These are phyloP conservation scores for Haemorhous mexicanus DNA, from an alignment of 2,113 vertebrate species.

Conservation along the genomic window DNA sequence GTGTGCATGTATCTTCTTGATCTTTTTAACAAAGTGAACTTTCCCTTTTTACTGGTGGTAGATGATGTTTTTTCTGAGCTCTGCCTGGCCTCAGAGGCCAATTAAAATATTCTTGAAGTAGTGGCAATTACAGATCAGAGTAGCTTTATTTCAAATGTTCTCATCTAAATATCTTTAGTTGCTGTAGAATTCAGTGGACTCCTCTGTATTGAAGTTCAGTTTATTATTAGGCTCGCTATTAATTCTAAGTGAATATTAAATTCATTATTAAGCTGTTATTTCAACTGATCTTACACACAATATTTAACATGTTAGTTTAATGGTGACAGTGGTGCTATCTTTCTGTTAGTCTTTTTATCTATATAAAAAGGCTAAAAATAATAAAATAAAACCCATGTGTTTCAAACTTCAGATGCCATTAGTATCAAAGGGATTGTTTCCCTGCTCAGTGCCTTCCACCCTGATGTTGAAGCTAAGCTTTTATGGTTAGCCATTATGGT, in stretches of 20 bases:
- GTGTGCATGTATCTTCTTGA: neutral
- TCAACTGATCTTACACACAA: neutral
- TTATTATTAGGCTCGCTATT: neutral
- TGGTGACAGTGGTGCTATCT: neutral
- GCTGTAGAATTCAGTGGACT: neutral
- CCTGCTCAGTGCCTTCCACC: neutral
- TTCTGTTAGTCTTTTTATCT: neutral
- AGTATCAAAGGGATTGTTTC: neutral
- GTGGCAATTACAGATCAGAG: neutral
- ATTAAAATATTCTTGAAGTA: neutral
- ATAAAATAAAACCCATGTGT: rapidly evolving
- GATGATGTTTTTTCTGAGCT: neutral
- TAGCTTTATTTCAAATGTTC: neutral
- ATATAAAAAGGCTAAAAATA: neutral
- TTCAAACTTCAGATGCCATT: neutral
- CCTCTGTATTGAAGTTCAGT: neutral
- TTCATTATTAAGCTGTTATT: neutral
- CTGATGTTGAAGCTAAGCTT: neutral
- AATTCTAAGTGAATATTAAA: neutral
- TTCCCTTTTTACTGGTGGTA: neutral
- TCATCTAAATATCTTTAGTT: neutral
- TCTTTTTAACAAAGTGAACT: neutral
- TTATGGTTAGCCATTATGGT: neutral
- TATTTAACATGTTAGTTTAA: neutral
- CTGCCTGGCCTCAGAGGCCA: neutral